Evolutionary conservation across 2,888 invertebrate genomes (phyloP).

Genomic region (Mythimna vitellina): DNA sequence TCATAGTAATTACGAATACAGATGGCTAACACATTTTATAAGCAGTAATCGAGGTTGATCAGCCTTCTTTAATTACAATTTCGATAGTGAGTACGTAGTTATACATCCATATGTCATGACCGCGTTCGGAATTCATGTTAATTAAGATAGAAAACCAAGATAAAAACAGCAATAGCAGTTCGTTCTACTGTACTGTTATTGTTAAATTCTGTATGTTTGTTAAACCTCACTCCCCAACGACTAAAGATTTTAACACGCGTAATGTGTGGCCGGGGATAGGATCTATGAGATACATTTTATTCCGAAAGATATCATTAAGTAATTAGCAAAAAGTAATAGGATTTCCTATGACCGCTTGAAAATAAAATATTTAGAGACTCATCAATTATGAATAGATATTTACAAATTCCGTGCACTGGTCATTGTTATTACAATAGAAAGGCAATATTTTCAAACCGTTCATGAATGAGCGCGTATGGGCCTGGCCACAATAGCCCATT

Average conservation of each 20-base stretch:
- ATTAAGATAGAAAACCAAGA: neutral
- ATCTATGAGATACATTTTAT: too few relatives aligned
- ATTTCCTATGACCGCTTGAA: neutral
- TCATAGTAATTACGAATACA: neutral
- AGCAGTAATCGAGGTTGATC: neutral
- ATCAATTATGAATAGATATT: neutral
- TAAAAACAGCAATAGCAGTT: neutral
- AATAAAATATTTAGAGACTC: neutral
- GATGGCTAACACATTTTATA: neutral
- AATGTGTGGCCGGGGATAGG: too few relatives aligned
- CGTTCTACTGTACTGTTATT: neutral
- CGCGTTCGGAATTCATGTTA: neutral
- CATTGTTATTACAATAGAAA: neutral
- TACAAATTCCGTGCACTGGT: neutral
- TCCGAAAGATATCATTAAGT: neutral
- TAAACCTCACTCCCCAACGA: neutral
- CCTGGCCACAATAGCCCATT: too few relatives aligned
- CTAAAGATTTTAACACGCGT: too few relatives aligned
- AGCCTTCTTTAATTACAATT: neutral
- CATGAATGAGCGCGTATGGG: neutral
- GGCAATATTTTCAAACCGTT: neutral
- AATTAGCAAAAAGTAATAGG: neutral
- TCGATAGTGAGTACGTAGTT: neutral
- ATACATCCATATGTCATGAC: neutral
- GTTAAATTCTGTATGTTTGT: neutral